Conservation (phyloP, 1,140 invertebrate genomes). For the Hyphantria cunea region DNA sequence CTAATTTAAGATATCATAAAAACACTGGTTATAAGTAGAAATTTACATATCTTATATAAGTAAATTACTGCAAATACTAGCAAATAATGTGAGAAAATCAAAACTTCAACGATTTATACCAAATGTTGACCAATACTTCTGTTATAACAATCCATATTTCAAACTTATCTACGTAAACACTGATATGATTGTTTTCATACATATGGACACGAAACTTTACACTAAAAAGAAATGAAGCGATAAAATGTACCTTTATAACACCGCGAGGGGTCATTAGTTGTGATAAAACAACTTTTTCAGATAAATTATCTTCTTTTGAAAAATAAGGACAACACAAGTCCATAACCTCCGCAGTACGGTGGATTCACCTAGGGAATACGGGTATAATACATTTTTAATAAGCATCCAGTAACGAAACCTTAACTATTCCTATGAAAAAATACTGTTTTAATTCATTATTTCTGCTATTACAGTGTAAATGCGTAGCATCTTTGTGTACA, state of each 20-base stretch:
- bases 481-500: constrained; percentile 79
- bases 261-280: constrained; percentile 70
- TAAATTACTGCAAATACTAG: constrained; percentile 10
- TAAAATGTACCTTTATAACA: constrained; percentile 65
- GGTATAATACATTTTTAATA: constrained; percentile 49
- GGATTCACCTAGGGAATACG: constrained; percentile 70
- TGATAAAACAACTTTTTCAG: constrained; percentile 62
- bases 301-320: constrained; percentile 69
- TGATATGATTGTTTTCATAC: constrained; percentile 65
- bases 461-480: constrained; percentile 59
- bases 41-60: not conserved
- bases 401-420: constrained; percentile 40
- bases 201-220: constrained; percentile 35
- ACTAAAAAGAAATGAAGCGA: constrained; percentile 29
- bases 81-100: constrained; percentile 8
- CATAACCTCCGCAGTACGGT: constrained; percentile 75
- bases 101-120: constrained; percentile 19
- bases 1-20: too few relatives aligned
- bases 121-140: constrained; percentile 22
- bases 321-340: constrained; percentile 71
- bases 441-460: constrained; percentile 76
- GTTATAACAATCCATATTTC: constrained; percentile 29
- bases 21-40: not conserved
- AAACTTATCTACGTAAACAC: constrained; percentile 69
- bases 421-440: constrained; percentile 52